These are phyloP conservation scores for Garrulus glandarius DNA, from an alignment of 2,797 vertebrate species.

Conservation along the genomic window DNA sequence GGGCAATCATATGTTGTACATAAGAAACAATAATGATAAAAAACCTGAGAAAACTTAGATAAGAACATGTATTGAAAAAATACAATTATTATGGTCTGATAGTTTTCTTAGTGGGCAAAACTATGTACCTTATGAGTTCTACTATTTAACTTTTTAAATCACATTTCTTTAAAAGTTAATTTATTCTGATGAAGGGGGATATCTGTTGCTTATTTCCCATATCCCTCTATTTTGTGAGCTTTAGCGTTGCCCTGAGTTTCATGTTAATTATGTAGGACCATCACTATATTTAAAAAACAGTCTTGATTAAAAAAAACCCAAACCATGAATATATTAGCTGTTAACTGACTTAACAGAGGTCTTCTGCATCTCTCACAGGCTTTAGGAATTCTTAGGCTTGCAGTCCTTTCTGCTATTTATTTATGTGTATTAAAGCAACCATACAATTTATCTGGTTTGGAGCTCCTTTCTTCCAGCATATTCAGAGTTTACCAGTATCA, in stretches of 20 bases:
- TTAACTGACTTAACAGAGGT: neutral
- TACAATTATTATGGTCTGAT: neutral
- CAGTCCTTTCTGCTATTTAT: neutral
- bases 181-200: neutral
- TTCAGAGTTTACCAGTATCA: neutral
- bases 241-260: neutral
- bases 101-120: neutral
- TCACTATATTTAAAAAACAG: neutral
- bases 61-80: neutral
- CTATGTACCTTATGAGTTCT: neutral
- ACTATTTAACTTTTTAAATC: neutral
- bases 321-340: neutral
- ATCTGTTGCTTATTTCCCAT: neutral
- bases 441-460: neutral
- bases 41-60: neutral
- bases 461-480: neutral
- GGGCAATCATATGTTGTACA: neutral
- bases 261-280: neutral
- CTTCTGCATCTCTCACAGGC: neutral
- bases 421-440: fast-evolving
- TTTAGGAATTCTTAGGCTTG: neutral
- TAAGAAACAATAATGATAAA: neutral
- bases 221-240: neutral
- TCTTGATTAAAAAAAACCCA: neutral
- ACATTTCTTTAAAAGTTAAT: neutral